Base-by-base conservation (phyloP, 1,140 invertebrate species). In the Pseudomyrmex flavicornis region DNA sequence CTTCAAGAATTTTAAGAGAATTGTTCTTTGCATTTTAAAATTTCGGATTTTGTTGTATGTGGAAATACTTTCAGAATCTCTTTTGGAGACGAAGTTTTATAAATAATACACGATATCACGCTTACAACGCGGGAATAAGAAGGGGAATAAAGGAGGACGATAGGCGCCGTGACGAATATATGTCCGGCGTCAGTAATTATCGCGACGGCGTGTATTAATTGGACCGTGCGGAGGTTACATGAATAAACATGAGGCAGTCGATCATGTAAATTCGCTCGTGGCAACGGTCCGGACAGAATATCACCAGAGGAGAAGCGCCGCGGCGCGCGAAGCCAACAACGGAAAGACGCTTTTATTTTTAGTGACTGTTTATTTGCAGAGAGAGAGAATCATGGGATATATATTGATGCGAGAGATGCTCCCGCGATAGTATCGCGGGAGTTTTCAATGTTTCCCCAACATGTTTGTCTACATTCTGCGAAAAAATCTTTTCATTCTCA, bases 221-320 rank as follows among this genome's bases (percentile, higher is more conserved):
- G 54, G 65, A 79, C 76, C 65, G 44, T 79, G 17, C 52, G 44
- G 52, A 56, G 59, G 63, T 69, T 69, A 59, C 76, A 69, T 79
- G 65, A 69, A 79, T 79, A 70, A 79, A 79, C 50, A 79, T 79
- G 76, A 79, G 76, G 35, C 20, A 17, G 44, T 46, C 65, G 76
- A 79, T 79, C 65, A 79, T 69, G 76, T 69, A 79, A 79, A 79
- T 79, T 46, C 52, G 65, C 20, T 35, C 20, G 50, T 58, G 65
- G 76, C 65, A 52, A 79, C 52, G 52, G 70, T 61, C 48, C 56
- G 59, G 10, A 35, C 17, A 61, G 1, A 52, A 10, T 52, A n/a
- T 3, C 20, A 35, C 35, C 35, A 7, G 35, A 26, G 3, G 26
- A 35, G 46, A 17, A n/a, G 22, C 17, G 15, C 17, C 5, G 59